Evolutionary conservation across 2,113 vertebrate genomes (phyloP).

Genomic region (Ellobius talpinus): DNA sequence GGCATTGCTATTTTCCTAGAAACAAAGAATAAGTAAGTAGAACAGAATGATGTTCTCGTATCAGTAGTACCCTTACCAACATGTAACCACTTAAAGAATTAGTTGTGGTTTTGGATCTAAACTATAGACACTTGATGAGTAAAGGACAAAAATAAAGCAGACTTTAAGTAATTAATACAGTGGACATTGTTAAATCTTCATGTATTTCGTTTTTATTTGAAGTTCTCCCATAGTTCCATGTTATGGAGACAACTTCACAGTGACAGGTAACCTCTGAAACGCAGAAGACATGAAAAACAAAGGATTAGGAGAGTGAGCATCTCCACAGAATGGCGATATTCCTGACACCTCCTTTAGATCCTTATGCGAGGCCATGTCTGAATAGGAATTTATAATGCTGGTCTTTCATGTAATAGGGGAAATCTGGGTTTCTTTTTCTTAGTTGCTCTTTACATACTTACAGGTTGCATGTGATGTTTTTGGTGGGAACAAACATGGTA

Average conservation of each 20-base stretch:
- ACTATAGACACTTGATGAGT: neutral
- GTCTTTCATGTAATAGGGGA: neutral
- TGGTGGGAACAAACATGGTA: neutral
- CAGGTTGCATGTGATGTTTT: neutral
- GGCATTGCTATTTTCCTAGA: neutral
- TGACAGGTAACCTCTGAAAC: slow-evolving; percentile 3
- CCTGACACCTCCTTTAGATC: neutral
- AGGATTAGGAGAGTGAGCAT: neutral
- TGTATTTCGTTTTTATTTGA: slow-evolving; percentile 54
- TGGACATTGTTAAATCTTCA: neutral
- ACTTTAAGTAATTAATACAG: slow-evolving; percentile 45
- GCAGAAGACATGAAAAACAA: neutral
- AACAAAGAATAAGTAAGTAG: neutral
- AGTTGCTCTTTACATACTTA: neutral
- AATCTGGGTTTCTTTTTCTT: neutral
- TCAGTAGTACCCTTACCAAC: neutral
- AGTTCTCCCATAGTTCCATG: neutral
- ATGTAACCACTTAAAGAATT: slow-evolving; percentile 3
- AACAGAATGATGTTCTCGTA: neutral
- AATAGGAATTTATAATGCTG: neutral
- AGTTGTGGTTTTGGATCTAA: neutral
- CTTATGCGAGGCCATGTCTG: neutral
- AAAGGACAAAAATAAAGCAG: slow-evolving; percentile 18
- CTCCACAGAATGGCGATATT: neutral
- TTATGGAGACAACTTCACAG: slow-evolving; percentile 14